phyloP scores from a whole-genome alignment of 2,113 vertebrate genomes.

The Istiophorus platypterus region DNA sequence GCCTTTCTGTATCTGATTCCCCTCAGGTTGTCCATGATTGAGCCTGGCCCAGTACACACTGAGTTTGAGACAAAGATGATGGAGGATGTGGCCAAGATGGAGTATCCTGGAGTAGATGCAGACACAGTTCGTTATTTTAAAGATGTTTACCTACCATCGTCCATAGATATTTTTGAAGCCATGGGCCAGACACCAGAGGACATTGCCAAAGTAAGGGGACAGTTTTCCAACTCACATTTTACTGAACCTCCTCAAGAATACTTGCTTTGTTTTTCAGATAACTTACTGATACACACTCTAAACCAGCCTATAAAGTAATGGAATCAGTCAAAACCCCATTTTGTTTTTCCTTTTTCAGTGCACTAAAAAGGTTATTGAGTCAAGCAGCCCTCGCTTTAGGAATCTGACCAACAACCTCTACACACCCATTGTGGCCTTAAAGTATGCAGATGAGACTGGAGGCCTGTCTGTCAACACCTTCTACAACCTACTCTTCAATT shows the following conservation, averaged over 20 bases:
- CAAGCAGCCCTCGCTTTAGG: constrained; percentile 84
- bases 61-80: constrained; percentile 89
- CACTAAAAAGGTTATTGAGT: constrained; percentile 87
- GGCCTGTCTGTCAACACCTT: constrained; percentile 87
- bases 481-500: constrained; percentile 88
- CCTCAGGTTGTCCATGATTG: constrained; percentile 87
- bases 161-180: constrained; percentile 86
- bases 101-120: constrained; percentile 83
- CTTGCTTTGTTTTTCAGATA: not conserved
- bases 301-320: not conserved
- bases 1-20: constrained; percentile 10
- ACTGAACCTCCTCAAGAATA: not conserved
- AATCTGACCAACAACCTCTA: constrained; percentile 88
- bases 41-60: constrained; percentile 88
- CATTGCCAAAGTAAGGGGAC: constrained; percentile 83
- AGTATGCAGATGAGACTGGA: constrained; percentile 87
- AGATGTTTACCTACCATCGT: constrained; percentile 87
- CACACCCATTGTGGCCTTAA: constrained; percentile 87
- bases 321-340: constrained; percentile 2
- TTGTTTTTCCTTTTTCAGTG: constrained; percentile 72
- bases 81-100: constrained; percentile 86
- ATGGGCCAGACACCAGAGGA: constrained; percentile 87
- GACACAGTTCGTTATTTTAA: constrained; percentile 88
- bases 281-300: not conserved
- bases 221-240: not conserved